A percentile compares a stretch with the other conserved stretches of the same genome.
Conservation (phyloP, 2,113 vertebrate species). For the Apteryx mantelli region DNA sequence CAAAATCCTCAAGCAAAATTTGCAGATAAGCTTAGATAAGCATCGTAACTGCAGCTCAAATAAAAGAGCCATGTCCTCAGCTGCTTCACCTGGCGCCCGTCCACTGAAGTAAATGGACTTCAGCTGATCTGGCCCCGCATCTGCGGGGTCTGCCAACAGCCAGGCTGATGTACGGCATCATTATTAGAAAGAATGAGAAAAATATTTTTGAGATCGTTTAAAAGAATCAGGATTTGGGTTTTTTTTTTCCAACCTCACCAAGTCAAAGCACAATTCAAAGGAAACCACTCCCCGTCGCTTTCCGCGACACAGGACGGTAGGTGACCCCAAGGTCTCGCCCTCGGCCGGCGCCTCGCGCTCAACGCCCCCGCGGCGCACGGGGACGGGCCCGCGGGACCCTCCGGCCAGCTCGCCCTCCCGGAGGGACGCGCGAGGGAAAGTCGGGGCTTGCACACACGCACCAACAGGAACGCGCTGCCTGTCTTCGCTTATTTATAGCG, state of each 20-base stretch:
- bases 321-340: background rate
- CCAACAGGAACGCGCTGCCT: background rate
- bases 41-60: background rate
- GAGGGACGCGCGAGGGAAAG: background rate
- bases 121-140: background rate
- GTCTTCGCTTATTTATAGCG: background rate
- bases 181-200: background rate
- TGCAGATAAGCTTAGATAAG: conserved; percentile 14
- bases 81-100: conserved; percentile 11
- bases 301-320: background rate
- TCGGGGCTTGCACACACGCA: background rate
- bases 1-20: background rate
- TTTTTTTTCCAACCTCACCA: background rate
- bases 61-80: background rate
- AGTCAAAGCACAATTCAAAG: background rate
- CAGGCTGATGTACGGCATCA: background rate
- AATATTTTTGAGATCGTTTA: background rate
- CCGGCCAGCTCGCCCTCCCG: background rate
- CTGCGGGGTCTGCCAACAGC: background rate
- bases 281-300: background rate
- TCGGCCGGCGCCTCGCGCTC: background rate
- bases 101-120: background rate
- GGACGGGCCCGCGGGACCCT: background rate
- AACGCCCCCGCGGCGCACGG: background rate
- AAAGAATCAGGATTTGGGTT: background rate